These are phyloP conservation scores for Erebia epiphron DNA, from an alignment of 2,888 invertebrate genomes.

Conservation along the genomic window DNA sequence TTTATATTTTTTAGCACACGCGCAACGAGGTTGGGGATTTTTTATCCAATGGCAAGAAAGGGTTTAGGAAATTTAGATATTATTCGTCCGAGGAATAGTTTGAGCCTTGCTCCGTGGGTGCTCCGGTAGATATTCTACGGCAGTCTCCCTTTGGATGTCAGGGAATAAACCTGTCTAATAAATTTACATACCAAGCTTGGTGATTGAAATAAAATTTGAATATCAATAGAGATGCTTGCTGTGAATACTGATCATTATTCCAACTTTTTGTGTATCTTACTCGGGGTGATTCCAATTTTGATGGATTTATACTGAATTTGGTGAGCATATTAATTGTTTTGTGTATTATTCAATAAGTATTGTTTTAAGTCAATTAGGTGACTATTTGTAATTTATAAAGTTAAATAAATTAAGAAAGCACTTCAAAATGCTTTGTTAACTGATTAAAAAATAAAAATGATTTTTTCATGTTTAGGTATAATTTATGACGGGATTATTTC, in stretches of 20 bases:
- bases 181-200: constrained; percentile 43
- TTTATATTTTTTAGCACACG: constrained; percentile 80
- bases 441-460: no score
- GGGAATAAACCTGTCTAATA: constrained; percentile 53
- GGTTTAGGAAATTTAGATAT: constrained; percentile 65
- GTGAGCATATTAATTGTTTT: constrained; percentile 1
- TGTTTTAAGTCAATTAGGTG: no score
- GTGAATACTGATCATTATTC: not conserved
- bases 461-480: no score
- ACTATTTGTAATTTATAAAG: no score
- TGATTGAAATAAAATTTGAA: not conserved
- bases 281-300: constrained; percentile 1
- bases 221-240: not conserved
- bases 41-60: constrained; percentile 72
- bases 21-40: constrained; percentile 72
- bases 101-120: constrained; percentile 51
- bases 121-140: constrained; percentile 48
- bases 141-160: constrained; percentile 60
- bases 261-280: not conserved
- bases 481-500: no score
- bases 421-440: no score
- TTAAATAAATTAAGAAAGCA: no score
- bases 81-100: constrained; percentile 60
- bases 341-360: no score
- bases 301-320: not conserved